Conservation (phyloP, 2,888 invertebrate species). For the Agrochola circellaris region DNA sequence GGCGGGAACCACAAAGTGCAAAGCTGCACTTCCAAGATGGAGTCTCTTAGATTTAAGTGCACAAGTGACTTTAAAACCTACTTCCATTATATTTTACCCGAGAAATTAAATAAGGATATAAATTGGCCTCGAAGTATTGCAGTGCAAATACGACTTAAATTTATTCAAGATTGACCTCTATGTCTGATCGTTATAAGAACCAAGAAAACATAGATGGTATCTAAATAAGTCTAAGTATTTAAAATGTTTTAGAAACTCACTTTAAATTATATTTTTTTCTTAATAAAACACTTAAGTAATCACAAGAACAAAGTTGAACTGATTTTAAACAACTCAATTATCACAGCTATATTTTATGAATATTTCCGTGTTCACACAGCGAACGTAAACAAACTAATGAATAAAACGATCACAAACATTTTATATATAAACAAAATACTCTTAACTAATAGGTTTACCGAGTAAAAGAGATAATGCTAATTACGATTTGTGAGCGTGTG, state of each 20-base stretch:
- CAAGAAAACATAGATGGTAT: neutral
- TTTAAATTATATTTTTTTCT: neutral
- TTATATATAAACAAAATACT: conserved; percentile 53
- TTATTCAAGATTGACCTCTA: neutral
- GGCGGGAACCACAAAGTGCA: neutral
- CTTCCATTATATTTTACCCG: neutral
- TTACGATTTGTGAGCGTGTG: neutral
- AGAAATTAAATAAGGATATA: neutral
- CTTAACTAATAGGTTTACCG: neutral
- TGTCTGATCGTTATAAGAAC: too few species aligned
- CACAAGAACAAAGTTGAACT: conserved; percentile 4
- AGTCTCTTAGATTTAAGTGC: neutral
- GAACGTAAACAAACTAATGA: conserved; percentile 54
- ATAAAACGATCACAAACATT: conserved; percentile 23
- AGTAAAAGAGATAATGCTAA: conserved; percentile 39
- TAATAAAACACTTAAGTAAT: conserved; percentile 1
- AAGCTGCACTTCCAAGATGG: neutral
- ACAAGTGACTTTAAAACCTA: neutral
- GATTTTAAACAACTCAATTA: neutral
- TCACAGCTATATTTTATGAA: conserved; percentile 1
- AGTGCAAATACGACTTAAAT: neutral
- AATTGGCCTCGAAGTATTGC: neutral
- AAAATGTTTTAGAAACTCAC: conserved; percentile 33
- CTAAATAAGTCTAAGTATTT: neutral
- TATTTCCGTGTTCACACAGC: conserved; percentile 31